phyloP scores from a whole-genome alignment of 2,888 invertebrate species.

The Pycnomerus fuliginosus region DNA sequence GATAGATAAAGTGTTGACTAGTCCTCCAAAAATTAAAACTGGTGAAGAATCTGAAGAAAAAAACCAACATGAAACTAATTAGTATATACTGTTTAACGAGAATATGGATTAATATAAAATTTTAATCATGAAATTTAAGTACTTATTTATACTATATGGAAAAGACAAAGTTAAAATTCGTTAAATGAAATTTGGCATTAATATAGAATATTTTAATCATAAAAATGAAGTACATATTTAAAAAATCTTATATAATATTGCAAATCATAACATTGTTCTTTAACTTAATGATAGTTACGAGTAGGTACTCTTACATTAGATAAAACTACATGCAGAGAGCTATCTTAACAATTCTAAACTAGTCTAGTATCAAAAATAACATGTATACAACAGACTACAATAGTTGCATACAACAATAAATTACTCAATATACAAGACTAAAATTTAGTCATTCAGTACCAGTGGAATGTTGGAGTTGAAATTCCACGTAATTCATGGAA shows the following conservation, averaged over 20 bases:
- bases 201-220: constrained; percentile 44
- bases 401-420: constrained; percentile 36
- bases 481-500: constrained; percentile 23
- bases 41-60: constrained; percentile 2
- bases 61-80: constrained; percentile 6
- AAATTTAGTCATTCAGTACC: constrained; percentile 41
- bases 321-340: constrained; percentile 49
- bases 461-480: constrained; percentile 33
- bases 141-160: too few relatives aligned
- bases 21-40: constrained; percentile 63
- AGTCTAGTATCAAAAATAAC: constrained; percentile 43
- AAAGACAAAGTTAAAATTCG: background rate
- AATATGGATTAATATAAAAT: background rate
- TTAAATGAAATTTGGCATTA: constrained; percentile 1
- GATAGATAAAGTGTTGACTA: constrained; percentile 89
- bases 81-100: constrained; percentile 1
- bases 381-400: constrained; percentile 37
- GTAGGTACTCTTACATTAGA: constrained; percentile 38
- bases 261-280: constrained; percentile 36
- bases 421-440: constrained; percentile 34
- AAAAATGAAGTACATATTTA: constrained; percentile 47
- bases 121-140: background rate
- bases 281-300: constrained; percentile 35
- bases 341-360: constrained; percentile 43
- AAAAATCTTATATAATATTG: constrained; percentile 48